Evolutionary conservation across 2,113 vertebrate species (phyloP).

Genomic region (Turdus rufiventris): DNA sequence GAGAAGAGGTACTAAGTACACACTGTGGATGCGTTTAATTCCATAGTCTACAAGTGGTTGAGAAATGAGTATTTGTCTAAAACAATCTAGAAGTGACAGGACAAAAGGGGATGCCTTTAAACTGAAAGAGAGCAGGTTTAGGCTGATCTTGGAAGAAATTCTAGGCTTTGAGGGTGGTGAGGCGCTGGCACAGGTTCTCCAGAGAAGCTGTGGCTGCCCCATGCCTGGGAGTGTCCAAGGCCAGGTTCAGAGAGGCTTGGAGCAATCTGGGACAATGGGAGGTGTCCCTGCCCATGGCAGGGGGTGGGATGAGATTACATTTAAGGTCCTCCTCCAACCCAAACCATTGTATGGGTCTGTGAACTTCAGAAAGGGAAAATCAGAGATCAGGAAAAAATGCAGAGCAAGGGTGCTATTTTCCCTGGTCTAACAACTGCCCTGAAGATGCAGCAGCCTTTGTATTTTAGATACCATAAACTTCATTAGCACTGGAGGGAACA

Average conservation of each 20-base stretch:
- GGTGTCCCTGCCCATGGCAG: not conserved
- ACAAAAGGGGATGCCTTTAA: not conserved
- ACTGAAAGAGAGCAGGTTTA: not conserved
- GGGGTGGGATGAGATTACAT: not conserved
- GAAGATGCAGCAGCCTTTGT: not conserved
- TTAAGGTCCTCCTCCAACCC: not conserved
- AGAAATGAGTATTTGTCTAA: not conserved
- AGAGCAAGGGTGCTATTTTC: not conserved
- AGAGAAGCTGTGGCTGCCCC: not conserved
- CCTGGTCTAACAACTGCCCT: not conserved
- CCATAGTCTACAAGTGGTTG: not conserved
- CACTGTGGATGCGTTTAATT: not conserved
- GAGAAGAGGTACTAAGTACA: not conserved
- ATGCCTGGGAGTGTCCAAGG: not conserved
- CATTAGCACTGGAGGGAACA: not conserved
- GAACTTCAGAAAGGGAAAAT: not conserved
- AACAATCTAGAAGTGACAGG: not conserved
- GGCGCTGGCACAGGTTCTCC: accelerated
- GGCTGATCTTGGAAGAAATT: not conserved
- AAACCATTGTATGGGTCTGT: not conserved
- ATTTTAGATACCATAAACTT: not conserved
- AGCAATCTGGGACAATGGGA: not conserved
- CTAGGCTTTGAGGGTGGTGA: not conserved
- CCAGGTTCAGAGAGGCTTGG: accelerated
- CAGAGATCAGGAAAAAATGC: not conserved